Conservation (phyloP, 2,888 invertebrate genomes). For the Acanthosepion pharaonis region DNA sequence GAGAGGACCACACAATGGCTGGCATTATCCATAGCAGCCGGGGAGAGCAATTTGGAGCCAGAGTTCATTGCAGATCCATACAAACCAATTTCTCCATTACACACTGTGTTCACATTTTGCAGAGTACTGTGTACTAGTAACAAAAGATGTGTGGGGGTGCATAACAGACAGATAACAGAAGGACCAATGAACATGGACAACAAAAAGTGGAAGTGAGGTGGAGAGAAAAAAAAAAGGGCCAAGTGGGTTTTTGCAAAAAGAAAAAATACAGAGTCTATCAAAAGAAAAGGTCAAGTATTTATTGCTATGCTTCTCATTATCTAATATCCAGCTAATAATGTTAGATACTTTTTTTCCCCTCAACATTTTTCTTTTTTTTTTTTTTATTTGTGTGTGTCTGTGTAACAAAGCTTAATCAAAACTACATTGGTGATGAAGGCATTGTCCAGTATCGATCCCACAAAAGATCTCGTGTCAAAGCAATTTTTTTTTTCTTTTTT, state of each 20-base stretch:
- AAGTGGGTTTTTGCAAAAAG: background rate
- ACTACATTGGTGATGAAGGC: slow-evolving; percentile 33
- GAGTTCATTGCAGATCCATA: slow-evolving; percentile 15
- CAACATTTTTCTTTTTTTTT: background rate
- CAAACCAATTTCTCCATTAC: background rate
- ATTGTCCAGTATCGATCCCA: background rate
- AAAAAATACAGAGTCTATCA: slow-evolving; percentile 11
- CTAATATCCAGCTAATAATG: slow-evolving; percentile 33
- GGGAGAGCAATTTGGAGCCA: slow-evolving; percentile 14
- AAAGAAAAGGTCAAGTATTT: background rate
- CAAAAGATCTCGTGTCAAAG: slow-evolving; percentile 20
- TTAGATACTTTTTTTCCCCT: too few relatives aligned
- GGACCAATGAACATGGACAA: background rate
- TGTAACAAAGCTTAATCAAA: background rate
- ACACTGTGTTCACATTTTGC: background rate
- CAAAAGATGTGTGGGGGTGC: background rate
- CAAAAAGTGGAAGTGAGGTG: background rate
- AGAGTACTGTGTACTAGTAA: background rate
- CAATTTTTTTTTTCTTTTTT: background rate
- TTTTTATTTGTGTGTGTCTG: background rate
- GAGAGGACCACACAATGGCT: background rate
- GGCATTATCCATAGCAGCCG: background rate
- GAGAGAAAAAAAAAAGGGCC: background rate
- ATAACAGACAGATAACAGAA: background rate
- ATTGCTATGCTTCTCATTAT: background rate